A percentile compares a stretch with the other conserved stretches of the same genome.
Conservation (phyloP, 1,140 invertebrate genomes). For the Anthonomus grandis region DNA sequence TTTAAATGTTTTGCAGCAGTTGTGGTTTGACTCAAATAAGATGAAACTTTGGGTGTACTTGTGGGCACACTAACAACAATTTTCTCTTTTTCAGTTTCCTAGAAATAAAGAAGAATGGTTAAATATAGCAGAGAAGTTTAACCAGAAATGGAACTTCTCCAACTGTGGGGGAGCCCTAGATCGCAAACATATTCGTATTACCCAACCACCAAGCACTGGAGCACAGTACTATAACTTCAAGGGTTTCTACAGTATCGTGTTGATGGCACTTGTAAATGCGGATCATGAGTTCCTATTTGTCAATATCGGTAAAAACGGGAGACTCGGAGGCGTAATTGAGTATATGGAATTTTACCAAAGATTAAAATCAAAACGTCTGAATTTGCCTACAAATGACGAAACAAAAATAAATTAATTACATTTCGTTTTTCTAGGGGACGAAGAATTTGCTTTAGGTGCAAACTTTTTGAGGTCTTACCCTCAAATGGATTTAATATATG, state of each 20-base stretch:
- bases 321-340: not conserved
- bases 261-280: conserved; percentile 6
- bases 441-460: not conserved
- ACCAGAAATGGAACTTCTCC: too few relatives aligned
- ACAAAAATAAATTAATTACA: not conserved
- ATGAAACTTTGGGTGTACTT: too few relatives aligned
- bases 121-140: too few relatives aligned
- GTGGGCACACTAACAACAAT: not conserved
- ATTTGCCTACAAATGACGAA: too few relatives aligned
- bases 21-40: too few relatives aligned
- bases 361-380: too few relatives aligned
- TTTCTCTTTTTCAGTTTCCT: conserved; percentile 8
- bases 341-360: conserved; percentile 3
- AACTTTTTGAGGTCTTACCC: conserved; percentile 5
- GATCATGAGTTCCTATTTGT: too few relatives aligned
- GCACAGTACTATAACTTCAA: conserved; percentile 11
- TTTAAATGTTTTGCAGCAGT: not conserved
- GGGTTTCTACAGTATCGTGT: not conserved
- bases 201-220: conserved; percentile 1
- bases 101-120: conserved; percentile 8
- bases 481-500: too few relatives aligned
- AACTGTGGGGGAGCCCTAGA: conserved; percentile 12
- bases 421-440: conserved; percentile 11
- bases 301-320: conserved; percentile 14
- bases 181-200: too few relatives aligned